Evolutionary conservation across 2,888 invertebrate genomes (phyloP), one percentile per base, ranked within the genome.

Genomic region (Trisateles emortualis): DNA sequence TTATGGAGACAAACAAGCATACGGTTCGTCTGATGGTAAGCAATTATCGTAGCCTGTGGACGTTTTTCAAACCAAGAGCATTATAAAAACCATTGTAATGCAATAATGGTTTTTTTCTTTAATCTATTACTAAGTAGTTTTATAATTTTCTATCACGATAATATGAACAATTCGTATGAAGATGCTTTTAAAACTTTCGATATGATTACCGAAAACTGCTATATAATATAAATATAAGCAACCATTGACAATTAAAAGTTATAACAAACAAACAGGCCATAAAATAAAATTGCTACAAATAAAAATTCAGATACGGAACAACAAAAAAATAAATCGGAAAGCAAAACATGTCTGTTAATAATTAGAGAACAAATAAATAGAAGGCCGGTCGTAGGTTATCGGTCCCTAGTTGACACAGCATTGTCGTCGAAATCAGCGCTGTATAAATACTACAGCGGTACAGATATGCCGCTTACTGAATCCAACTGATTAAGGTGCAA

Each of bases 361-460:
- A 80, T 72, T 74, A 70, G 49, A 54, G 50, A 69, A 74, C 69
- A 74, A 78, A 81, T 75, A 79, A 77, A 70, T 75, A 70, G 67
- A 56, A 56, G 73, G 53, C 51, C 44, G 67, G 79, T 74, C 75
- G 71, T 74, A 79, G 87, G 87, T 85, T 88, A 88, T 88, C 88
- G 68, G 63, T 46, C 74, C 78, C 71, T 68, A 57, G 82, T 83
- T 83, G 79, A 78, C 79, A 78, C 78, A 79, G 80, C 71, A 77
- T 79, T 83, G 84, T 83, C 76, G 73, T 72, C 66, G 73, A 85
- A 89, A 89, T 88, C 88, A 86, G 79, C 70, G 82, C 78, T 82
- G 76, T 73, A 85, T 83, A 87, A 88, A 88, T 86, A 87, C 76
- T 79, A 78, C 76, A 65, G 70, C 68, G 69, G 78, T 78, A 74